phyloP scores from a whole-genome alignment of 2,113 vertebrate species.

The Ageneiosus marmoratus region DNA sequence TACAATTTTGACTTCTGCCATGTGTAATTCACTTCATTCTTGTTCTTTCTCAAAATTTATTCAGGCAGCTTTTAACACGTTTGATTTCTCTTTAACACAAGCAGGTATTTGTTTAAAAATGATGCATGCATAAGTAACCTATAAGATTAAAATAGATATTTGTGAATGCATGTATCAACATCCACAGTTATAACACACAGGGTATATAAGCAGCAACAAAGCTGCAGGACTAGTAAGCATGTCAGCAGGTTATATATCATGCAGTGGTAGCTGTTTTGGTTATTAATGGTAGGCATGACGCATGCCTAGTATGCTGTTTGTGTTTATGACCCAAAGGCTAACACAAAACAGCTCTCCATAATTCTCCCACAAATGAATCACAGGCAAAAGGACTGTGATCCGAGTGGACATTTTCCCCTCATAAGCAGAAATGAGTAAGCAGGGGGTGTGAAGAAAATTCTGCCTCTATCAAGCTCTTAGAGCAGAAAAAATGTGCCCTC shows the following conservation, averaged over 20 bases:
- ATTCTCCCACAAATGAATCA: constrained; percentile 29
- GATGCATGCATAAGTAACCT: no score
- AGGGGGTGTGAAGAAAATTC: constrained; percentile 37
- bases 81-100: neutral
- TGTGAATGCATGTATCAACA: neutral
- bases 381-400: constrained; percentile 11
- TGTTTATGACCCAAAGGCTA: constrained; percentile 41
- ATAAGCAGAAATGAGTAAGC: constrained; percentile 39
- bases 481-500: constrained; percentile 19
- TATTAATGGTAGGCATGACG: constrained; percentile 19
- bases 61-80: neutral
- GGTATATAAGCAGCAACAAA: neutral
- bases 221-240: neutral
- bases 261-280: neutral
- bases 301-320: constrained; percentile 14
- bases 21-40: no score
- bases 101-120: neutral
- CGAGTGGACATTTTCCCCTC: constrained; percentile 33
- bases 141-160: no score
- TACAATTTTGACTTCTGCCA: no score
- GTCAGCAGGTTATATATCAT: constrained; percentile 7
- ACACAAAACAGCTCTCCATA: constrained; percentile 41
- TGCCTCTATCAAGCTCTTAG: constrained; percentile 30
- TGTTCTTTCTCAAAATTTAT: no score
- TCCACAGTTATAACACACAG: neutral